These are phyloP conservation scores for Rosalia funebris DNA, from an alignment of 2,888 invertebrate genomes.

Conservation along the genomic window DNA sequence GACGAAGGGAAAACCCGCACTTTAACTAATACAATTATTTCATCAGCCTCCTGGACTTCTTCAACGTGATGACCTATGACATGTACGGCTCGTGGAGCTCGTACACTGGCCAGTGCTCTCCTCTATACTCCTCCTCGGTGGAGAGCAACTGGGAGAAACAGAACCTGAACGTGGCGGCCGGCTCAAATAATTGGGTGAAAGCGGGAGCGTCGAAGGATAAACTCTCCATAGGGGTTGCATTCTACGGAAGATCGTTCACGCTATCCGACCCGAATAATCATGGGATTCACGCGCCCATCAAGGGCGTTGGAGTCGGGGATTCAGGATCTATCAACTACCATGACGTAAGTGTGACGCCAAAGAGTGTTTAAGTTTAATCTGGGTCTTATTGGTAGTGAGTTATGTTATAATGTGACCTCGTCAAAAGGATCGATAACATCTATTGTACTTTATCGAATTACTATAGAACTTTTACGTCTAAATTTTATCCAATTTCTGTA, in stretches of 20 bases:
- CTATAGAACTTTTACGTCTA: too few relatives aligned
- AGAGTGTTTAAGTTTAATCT: neutral
- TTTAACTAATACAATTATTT: neutral
- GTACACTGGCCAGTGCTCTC: constrained; percentile 72
- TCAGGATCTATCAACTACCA: constrained; percentile 76
- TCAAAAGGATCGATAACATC: too few relatives aligned
- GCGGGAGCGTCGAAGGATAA: constrained; percentile 70
- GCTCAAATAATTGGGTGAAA: constrained; percentile 66
- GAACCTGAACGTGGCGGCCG: constrained; percentile 58
- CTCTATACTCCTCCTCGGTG: constrained; percentile 67
- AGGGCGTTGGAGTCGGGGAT: constrained; percentile 70
- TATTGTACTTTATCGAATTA: too few relatives aligned
- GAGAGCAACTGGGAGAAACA: constrained; percentile 52
- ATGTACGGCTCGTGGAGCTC: constrained; percentile 74
- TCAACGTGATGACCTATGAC: constrained; percentile 64
- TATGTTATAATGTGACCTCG: neutral
- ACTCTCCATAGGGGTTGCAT: constrained; percentile 73
- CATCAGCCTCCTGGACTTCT: constrained; percentile 62
- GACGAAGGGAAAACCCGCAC: too few relatives aligned
- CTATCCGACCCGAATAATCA: constrained; percentile 60
- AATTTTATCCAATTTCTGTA: too few relatives aligned
- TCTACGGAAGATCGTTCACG: constrained; percentile 75
- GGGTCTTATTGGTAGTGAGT: neutral
- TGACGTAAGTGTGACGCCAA: constrained; percentile 69
- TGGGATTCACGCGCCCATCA: constrained; percentile 30